These are phyloP conservation scores for Cynoglossus semilaevis DNA, from an alignment of 2,113 vertebrate species.

Conservation along the genomic window DNA sequence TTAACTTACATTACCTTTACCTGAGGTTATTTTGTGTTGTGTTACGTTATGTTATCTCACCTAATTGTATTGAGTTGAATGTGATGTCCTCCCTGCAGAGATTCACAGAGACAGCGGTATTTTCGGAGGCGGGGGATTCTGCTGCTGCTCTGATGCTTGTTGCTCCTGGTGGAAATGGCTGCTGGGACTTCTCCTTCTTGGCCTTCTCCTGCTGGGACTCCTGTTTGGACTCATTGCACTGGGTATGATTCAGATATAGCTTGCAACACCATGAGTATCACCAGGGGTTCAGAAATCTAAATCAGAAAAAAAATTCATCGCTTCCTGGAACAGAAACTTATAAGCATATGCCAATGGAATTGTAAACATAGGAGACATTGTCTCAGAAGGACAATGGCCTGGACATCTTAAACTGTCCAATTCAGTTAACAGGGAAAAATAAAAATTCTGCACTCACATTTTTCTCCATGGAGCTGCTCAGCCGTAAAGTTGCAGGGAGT, in stretches of 20 bases:
- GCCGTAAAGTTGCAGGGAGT: constrained; percentile 1
- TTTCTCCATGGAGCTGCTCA: too few species aligned
- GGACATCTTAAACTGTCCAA: neutral
- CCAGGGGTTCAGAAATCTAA: neutral
- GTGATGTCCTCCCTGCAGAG: constrained; percentile 67
- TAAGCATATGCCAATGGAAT: too few species aligned
- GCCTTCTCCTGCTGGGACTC: constrained; percentile 89
- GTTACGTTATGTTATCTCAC: too few species aligned
- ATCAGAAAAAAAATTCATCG: neutral
- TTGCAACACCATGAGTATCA: neutral
- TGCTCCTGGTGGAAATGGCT: constrained; percentile 99
- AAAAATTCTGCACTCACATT: neutral
- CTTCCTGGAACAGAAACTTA: too few species aligned
- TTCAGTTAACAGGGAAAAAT: neutral
- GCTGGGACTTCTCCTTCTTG: constrained; percentile 87
- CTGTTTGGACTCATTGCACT: constrained; percentile 94
- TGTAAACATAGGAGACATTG: neutral
- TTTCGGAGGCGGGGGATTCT: constrained; percentile 63
- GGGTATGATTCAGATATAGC: constrained; percentile 71
- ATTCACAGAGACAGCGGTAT: constrained; percentile 71
- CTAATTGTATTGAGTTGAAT: too few species aligned
- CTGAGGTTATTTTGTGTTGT: too few species aligned
- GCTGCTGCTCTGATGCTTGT: constrained; percentile 80
- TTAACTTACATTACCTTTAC: neutral
- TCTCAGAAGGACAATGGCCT: neutral